A percentile compares a stretch with the other conserved stretches of the same genome.
Conservation (phyloP, 1,140 invertebrate genomes). For the Drosophila pachea region DNA sequence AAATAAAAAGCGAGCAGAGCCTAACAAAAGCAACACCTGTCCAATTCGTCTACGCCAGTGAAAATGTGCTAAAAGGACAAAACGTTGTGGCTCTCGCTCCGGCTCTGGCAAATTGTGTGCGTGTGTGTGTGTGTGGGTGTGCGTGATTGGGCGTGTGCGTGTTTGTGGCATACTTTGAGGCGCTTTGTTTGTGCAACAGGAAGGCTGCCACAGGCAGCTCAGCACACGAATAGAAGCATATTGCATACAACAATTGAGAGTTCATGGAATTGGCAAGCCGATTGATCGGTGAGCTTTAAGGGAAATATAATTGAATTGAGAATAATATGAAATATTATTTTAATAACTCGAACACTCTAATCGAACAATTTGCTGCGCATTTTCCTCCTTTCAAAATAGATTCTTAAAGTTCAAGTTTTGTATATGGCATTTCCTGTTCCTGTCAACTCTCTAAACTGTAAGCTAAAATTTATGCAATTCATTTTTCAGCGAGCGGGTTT, state of each 20-base stretch:
- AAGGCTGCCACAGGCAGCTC: constrained; percentile 12
- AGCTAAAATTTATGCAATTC: constrained; percentile 65
- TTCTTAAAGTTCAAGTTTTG: background rate
- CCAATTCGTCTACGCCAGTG: constrained; percentile 7
- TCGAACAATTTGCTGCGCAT: too few relatives aligned
- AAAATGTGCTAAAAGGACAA: constrained; percentile 12
- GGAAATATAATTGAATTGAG: background rate
- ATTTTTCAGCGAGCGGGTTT: constrained; percentile 46
- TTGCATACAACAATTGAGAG: constrained; percentile 7
- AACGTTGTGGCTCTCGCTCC: constrained; percentile 2
- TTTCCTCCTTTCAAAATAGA: background rate
- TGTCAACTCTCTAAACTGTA: constrained; percentile 36
- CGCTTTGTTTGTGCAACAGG: constrained; percentile 18
- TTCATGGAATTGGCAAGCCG: constrained; percentile 8
- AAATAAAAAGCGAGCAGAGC: constrained; percentile 10
- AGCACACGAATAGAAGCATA: constrained; percentile 1
- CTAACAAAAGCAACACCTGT: constrained; percentile 46
- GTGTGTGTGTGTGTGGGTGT: constrained; percentile 1
- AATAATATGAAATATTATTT: background rate
- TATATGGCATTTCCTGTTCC: background rate
- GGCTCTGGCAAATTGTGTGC: constrained; percentile 16
- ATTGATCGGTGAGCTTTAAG: background rate
- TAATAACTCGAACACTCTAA: too few relatives aligned
- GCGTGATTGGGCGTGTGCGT: background rate
- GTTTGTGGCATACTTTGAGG: constrained; percentile 22